Evolutionary conservation across 2,797 vertebrate genomes (phyloP), one percentile per base, ranked within the genome.

Genomic region (Xerus rutilus): DNA sequence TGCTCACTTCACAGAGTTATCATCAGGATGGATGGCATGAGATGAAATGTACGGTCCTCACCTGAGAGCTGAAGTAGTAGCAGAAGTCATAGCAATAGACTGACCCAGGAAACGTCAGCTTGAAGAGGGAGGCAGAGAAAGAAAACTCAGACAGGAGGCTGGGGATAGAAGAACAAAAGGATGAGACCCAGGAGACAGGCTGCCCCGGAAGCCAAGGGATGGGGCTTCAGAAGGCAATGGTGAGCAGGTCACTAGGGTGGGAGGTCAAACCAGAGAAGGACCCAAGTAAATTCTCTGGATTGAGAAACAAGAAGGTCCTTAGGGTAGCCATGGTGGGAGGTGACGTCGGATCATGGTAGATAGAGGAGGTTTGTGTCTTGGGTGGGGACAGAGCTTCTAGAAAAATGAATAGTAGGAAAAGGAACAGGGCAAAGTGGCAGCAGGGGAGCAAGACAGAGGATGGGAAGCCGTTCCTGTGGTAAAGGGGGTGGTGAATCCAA

Each of bases 241-340:
- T 1, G 10, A 70, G 20, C 39, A 76, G 11, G 1, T 8, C 2
- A 14, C 1, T 0, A 5, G 5, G 35, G 21, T 15, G 2, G n/a
- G 62, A 74, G 47, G 35, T 9, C 52, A 39, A 52, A 39, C 21
- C 52, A 67, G 77, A 92, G 65, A 52, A 14, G 95, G 43, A 57
- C 28, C 14, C 39, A 39, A 4, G 32, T 15, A 52, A 69, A 35
- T 3, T 47, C 49, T 39, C 17, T 28, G 10, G 35, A 18, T 0
- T 18, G 78, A 92, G 57, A 78, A 47, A 69, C 52, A 28, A 39
- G 65, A 32, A 30, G 1, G 77, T 70, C 8, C 59, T 73, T 32
- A 3, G 67, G 39, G 32, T n/a, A 32, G 43, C 47, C 0, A 0
- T 21, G 43, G 32, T 9, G 65, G 52, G 20, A 23, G n/a, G 52